A percentile compares a stretch with the other conserved stretches of the same genome.
phyloP scores from a whole-genome alignment of 2,113 vertebrate genomes.

The Vulpes lagopus region DNA sequence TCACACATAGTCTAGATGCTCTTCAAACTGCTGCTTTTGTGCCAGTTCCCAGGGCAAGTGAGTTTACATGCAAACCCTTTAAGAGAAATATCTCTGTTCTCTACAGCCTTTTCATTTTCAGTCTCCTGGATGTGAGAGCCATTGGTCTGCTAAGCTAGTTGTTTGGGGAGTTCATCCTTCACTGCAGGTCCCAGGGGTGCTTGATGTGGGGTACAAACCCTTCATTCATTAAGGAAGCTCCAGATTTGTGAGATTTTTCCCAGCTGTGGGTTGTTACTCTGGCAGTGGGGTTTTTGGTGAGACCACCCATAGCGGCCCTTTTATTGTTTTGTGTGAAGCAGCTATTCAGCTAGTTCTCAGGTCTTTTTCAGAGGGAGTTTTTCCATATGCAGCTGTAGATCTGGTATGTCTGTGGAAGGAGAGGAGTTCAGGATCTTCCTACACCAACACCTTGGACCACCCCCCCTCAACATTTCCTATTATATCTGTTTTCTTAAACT shows the following conservation, averaged over 20 bases:
- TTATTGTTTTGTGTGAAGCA: background rate
- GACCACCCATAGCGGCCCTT: background rate
- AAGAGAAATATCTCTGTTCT: background rate
- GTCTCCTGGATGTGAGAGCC: background rate
- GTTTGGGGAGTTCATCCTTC: background rate
- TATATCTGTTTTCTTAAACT: conserved; percentile 51
- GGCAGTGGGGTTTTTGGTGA: background rate
- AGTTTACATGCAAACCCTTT: background rate
- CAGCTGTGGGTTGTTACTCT: background rate
- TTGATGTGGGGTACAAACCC: background rate
- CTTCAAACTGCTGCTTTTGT: background rate
- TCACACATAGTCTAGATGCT: background rate
- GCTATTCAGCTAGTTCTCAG: background rate
- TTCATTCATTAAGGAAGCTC: background rate
- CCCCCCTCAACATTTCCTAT: background rate
- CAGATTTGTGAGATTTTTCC: background rate
- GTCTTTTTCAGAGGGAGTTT: background rate
- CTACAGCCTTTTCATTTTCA: background rate
- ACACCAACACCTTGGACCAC: background rate
- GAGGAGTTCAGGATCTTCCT: background rate
- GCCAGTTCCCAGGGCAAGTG: background rate
- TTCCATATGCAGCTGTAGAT: background rate
- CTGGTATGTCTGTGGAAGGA: background rate
- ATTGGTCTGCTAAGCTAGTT: background rate
- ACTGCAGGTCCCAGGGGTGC: background rate